Percentiles rank a stretch among this genome's conserved stretches.
phyloP scores from a whole-genome alignment of 92 coral and sea anemone species.

The Porites cylindrica region DNA sequence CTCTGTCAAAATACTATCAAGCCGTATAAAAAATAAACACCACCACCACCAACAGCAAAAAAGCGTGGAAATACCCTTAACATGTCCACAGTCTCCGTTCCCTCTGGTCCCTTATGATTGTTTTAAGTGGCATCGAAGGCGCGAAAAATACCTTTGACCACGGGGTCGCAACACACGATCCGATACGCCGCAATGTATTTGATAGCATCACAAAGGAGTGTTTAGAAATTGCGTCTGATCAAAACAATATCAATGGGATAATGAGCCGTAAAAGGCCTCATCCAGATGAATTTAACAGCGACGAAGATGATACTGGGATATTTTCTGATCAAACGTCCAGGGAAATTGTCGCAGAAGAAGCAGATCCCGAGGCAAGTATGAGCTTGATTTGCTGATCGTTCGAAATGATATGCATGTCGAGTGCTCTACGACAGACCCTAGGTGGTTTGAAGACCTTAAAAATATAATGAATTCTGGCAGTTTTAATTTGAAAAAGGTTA shows the following conservation, averaged over 20 bases:
- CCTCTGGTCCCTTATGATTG: not conserved
- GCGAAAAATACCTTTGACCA: not conserved
- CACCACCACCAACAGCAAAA: too few relatives aligned
- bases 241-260: not conserved
- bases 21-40: too few relatives aligned
- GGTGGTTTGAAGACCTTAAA: too few relatives aligned
- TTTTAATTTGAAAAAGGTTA: too few relatives aligned
- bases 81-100: not conserved
- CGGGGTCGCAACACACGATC: not conserved
- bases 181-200: too few relatives aligned
- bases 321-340: not conserved
- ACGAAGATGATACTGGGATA: not conserved
- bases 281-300: not conserved
- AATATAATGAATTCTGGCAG: too few relatives aligned
- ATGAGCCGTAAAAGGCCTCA: constrained; percentile 39
- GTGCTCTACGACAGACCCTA: too few relatives aligned
- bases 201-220: too few relatives aligned
- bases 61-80: not conserved
- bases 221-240: not conserved
- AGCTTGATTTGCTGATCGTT: constrained; percentile 5
- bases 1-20: too few relatives aligned
- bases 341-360: not conserved
- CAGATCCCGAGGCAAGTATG: constrained; percentile 26
- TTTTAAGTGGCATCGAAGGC: too few relatives aligned
- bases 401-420: not conserved